A percentile compares a stretch with the other conserved stretches of the same genome.
Conservation (phyloP, 2,888 invertebrate species). For the Seladonia tumulorum region DNA sequence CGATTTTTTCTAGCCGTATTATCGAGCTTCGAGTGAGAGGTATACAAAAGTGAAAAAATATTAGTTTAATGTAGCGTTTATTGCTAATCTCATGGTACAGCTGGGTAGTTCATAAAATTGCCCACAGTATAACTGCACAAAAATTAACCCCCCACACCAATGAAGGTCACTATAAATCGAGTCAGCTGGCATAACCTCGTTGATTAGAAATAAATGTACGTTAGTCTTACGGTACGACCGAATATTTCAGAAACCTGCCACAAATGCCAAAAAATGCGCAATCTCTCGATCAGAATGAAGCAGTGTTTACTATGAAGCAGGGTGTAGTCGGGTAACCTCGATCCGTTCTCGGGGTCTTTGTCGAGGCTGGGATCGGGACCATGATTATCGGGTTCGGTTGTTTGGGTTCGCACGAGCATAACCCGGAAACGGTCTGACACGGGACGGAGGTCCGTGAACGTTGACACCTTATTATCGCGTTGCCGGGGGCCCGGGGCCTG, state of each 20-base stretch:
- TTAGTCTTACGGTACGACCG: too few species aligned
- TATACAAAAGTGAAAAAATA: too few species aligned
- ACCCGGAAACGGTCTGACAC: conserved; percentile 77
- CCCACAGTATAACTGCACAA: too few species aligned
- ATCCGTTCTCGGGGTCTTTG: conserved; percentile 24
- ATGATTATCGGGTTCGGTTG: conserved; percentile 22
- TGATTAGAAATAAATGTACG: too few species aligned
- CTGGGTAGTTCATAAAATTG: too few species aligned
- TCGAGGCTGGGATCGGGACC: conserved; percentile 2
- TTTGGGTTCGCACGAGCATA: conserved; percentile 70
- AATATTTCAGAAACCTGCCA: not conserved
- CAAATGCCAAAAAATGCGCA: not conserved
- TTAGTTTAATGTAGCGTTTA: too few species aligned
- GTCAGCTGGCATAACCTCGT: too few species aligned
- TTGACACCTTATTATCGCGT: conserved; percentile 80
- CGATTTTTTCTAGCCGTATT: too few species aligned
- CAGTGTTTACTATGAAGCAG: not conserved
- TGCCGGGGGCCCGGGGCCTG: conserved; percentile 65
- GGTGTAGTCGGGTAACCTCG: conserved; percentile 18
- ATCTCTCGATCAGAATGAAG: not conserved
- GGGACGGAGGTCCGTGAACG: conserved; percentile 72
- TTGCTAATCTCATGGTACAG: too few species aligned
- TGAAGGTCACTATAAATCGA: too few species aligned
- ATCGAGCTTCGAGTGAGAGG: too few species aligned
- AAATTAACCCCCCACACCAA: too few species aligned